Evolutionary conservation across 1,140 invertebrate species (phyloP).

Genomic region (Meloidogyne exigua): DNA sequence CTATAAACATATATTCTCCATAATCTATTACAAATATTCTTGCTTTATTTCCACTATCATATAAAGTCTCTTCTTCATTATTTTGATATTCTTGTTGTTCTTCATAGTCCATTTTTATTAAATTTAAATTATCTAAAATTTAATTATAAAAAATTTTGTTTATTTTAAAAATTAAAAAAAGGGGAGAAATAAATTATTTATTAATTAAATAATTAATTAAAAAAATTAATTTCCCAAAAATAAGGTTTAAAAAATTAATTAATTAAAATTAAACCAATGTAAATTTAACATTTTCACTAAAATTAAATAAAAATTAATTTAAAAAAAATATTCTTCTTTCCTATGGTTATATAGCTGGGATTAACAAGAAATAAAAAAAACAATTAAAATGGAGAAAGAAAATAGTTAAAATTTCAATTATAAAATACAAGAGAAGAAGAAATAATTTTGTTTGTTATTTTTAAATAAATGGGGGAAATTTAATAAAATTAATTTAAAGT

Average conservation of each 20-base stretch:
- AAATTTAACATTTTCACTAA: no score
- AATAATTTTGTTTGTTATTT: no score
- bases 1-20: conserved; percentile 33
- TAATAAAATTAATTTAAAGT: no score
- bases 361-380: background rate
- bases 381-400: background rate
- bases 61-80: conserved; percentile 16
- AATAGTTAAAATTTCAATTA: background rate
- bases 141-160: no score
- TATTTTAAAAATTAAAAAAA: no score
- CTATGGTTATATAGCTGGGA: background rate
- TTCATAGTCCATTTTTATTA: background rate
- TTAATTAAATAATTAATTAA: no score
- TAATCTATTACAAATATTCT: conserved; percentile 33
- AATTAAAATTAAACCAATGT: no score
- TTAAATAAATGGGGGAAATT: no score
- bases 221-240: no score
- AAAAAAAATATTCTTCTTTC: background rate
- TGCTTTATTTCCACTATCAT: conserved; percentile 34
- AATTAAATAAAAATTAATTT: no score
- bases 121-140: background rate
- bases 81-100: background rate
- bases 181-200: no score
- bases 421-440: background rate
- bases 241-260: no score